These are phyloP conservation scores for Aphelenchoides bicaudatus DNA, from an alignment of 2,888 invertebrate genomes.

Conservation along the genomic window DNA sequence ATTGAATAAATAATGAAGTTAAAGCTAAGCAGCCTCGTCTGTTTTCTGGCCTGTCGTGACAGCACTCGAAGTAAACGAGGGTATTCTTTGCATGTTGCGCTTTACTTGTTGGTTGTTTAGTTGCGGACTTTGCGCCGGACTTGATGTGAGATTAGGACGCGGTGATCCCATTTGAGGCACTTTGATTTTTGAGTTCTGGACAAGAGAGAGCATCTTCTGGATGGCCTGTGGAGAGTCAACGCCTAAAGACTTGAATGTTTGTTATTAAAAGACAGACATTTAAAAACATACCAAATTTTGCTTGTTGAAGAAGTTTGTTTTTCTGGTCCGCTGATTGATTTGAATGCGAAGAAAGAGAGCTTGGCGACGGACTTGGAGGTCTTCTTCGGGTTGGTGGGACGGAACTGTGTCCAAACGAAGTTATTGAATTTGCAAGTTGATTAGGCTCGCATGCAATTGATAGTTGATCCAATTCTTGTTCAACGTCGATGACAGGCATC, in stretches of 20 bases:
- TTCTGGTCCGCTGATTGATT: slow-evolving; percentile 67
- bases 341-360: slow-evolving; percentile 77
- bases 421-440: slow-evolving; percentile 26
- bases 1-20: too few relatives aligned
- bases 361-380: slow-evolving; percentile 74
- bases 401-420: slow-evolving; percentile 1
- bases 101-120: too few relatives aligned
- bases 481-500: slow-evolving; percentile 63
- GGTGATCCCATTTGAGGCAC: slow-evolving; percentile 10
- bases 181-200: slow-evolving; percentile 46
- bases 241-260: slow-evolving; percentile 65
- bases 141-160: slow-evolving; percentile 5
- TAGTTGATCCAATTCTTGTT: slow-evolving; percentile 73
- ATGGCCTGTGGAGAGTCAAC: slow-evolving; percentile 95
- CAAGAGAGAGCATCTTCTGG: slow-evolving; percentile 82
- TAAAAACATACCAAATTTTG: slow-evolving; percentile 27
- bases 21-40: too few relatives aligned
- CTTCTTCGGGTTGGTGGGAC: slow-evolving; percentile 41
- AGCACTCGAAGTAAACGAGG: too few relatives aligned
- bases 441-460: slow-evolving; percentile 79
- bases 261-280: not conserved
- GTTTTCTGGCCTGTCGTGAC: too few relatives aligned
- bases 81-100: too few relatives aligned
- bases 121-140: slow-evolving; percentile 12
- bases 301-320: slow-evolving; percentile 15